Evolutionary conservation across 2,797 vertebrate genomes (phyloP), one percentile per base, ranked within the genome.

Genomic region (Graptemys geographica): DNA sequence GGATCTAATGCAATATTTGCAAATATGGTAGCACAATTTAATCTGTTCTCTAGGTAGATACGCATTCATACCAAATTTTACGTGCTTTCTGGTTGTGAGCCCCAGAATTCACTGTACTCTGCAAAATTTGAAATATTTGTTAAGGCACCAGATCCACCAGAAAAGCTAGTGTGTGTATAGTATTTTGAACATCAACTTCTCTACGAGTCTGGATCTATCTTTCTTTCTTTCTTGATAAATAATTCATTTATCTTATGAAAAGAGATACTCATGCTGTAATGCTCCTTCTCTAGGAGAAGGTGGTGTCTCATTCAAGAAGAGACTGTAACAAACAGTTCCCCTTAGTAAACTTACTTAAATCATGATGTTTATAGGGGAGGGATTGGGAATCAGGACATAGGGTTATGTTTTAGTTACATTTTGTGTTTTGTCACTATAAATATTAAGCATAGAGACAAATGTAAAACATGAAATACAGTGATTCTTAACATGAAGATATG

Each of bases 241-340:
- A 57, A 56, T 84, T 55, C 9, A 55, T 96, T 96, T 94, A 90
- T 21, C 44, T 87, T 44, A 88, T 86, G 93, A 94, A 92, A 82
- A 33, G n/a, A 91, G 84, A 96, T 96, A 94, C 79, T 94, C 92
- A 56, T 84, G 82, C 92, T 93, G 91, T 91, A 91, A 83, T 65
- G 74, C 59, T 88, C 90, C 81, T 90, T 94, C 87, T 74, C 57
- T 92, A 90, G 57, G 47, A 79, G 84, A 84, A 96, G 85, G 88
- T 84, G 62, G 92, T 56, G 74, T 86, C 47, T 51, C 28, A 84
- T 49, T 90, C 88, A 95, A 83, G 85, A 62, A 72, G 95, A 18
- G 85, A 86, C 93, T 79, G 90, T 96, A 95, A 80, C 93, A 95
- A 96, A 85, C 57, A 90, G 18, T 90, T 94, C 72, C 86, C 33